A percentile compares a stretch with the other conserved stretches of the same genome.
Evolutionary conservation across 2,888 invertebrate species (phyloP).

Genomic region (Melinaea marsaeus): DNA sequence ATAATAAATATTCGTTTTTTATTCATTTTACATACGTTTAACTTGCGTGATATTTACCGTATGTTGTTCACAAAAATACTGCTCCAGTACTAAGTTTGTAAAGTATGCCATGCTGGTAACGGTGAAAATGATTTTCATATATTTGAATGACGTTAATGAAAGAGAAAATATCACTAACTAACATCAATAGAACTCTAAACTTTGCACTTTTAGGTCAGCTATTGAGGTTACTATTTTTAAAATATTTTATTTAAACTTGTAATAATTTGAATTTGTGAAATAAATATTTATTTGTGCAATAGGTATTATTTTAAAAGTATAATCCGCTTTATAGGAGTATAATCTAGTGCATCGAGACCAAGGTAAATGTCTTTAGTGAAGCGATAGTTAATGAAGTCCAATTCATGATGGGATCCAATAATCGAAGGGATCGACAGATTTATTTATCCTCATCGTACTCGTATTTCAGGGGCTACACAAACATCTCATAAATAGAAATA

Average conservation of each 20-base stretch:
- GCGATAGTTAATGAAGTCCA: no score
- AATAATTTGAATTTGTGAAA: no score
- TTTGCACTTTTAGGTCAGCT: slow-evolving; percentile 8
- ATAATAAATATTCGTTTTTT: neutral
- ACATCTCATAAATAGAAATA: no score
- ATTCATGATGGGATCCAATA: no score
- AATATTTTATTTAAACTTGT: neutral
- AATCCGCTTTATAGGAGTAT: no score
- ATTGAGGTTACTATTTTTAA: slow-evolving; percentile 4
- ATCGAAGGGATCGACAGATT: no score
- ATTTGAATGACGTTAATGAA: slow-evolving; percentile 26
- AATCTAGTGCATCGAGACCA: no score
- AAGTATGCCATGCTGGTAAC: slow-evolving; percentile 30
- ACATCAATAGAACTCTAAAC: slow-evolving; percentile 15
- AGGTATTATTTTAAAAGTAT: no score
- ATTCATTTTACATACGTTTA: neutral
- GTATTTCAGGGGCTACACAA: no score
- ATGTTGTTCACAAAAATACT: slow-evolving; percentile 8
- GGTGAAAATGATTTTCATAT: slow-evolving; percentile 29
- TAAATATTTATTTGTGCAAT: no score
- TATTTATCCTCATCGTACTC: no score
- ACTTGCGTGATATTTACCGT: neutral
- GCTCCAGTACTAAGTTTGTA: slow-evolving; percentile 12
- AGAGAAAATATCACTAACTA: slow-evolving; percentile 25
- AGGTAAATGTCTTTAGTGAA: no score